Evolutionary conservation across 2,797 vertebrate species (phyloP).

Genomic region (Myripristis jacobus): DNA sequence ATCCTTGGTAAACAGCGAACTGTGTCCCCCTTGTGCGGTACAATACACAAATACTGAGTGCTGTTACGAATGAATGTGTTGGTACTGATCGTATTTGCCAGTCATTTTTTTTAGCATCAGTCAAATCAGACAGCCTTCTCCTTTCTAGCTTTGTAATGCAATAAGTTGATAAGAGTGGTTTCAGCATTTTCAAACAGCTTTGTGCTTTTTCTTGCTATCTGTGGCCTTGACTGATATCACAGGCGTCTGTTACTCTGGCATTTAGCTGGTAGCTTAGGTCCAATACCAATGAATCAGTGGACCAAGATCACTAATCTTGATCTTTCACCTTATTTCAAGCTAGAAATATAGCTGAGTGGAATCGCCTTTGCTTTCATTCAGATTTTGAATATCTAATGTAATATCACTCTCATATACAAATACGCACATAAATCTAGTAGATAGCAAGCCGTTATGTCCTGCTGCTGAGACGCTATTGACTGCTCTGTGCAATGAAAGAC

Average conservation of each 20-base stretch:
- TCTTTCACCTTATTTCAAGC: constrained; percentile 12
- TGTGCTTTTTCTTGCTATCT: background rate
- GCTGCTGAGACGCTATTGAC: constrained; percentile 29
- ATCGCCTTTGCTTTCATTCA: constrained; percentile 13
- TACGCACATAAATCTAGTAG: constrained; percentile 41
- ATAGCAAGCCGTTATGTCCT: constrained; percentile 25
- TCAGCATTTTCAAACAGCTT: background rate
- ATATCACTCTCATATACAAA: constrained; percentile 17
- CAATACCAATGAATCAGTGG: background rate
- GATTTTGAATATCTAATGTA: constrained; percentile 49
- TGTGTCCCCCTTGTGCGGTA: no score
- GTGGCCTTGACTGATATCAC: background rate
- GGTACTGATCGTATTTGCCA: no score
- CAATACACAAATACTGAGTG: no score
- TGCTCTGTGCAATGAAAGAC: constrained; percentile 41
- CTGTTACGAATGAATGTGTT: no score
- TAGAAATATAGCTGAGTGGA: constrained; percentile 9
- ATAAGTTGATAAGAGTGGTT: background rate
- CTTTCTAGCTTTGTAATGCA: background rate
- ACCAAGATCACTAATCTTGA: background rate
- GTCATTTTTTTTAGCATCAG: background rate
- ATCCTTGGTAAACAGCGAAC: no score
- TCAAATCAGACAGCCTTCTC: background rate
- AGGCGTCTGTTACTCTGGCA: background rate
- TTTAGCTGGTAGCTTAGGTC: background rate